Evolutionary conservation across 2,888 invertebrate species (phyloP).

Genomic region (Tetanocera ferruginea): DNA sequence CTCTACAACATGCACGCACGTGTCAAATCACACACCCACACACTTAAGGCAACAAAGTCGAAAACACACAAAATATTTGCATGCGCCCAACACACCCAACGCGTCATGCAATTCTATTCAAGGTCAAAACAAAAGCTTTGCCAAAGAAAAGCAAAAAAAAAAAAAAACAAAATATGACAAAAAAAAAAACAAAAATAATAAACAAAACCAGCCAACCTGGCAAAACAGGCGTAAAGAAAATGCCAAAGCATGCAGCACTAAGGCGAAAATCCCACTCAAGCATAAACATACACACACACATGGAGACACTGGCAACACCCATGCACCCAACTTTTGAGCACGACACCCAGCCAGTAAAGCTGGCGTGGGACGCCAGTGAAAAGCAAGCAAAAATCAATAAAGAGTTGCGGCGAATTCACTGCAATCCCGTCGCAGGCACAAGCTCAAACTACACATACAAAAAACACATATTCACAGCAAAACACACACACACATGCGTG

Average conservation of each 20-base stretch:
- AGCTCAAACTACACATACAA: too few species aligned
- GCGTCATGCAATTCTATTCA: constrained; percentile 46
- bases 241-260: too few species aligned
- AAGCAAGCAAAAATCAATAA: neutral
- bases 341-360: too few species aligned
- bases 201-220: neutral
- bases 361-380: too few species aligned
- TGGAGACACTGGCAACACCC: neutral
- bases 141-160: too few species aligned
- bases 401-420: neutral
- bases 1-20: too few species aligned
- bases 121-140: constrained; percentile 54
- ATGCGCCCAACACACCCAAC: neutral
- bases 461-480: too few species aligned
- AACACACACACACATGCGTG: neutral
- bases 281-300: constrained; percentile 17
- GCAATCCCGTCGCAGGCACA: too few species aligned
- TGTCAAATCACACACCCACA: neutral
- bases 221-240: neutral
- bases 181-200: neutral
- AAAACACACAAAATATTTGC: neutral
- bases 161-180: neutral
- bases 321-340: neutral
- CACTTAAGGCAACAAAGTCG: too few species aligned
- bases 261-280: neutral